These are phyloP conservation scores for Miltochrista miniata DNA, from an alignment of 2,888 invertebrate species.

Conservation along the genomic window DNA sequence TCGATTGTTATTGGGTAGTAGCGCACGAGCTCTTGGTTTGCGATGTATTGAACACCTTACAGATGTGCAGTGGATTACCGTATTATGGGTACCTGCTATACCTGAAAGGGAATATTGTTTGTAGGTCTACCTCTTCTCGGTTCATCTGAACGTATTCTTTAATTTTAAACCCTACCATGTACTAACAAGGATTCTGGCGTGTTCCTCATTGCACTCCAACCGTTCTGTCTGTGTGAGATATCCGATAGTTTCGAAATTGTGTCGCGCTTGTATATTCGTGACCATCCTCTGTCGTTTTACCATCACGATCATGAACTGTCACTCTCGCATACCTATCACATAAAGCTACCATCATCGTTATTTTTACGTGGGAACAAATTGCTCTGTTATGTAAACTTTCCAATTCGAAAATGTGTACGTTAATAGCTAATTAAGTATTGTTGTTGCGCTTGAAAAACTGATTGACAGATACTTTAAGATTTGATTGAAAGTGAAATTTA, in stretches of 20 bases:
- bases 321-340: slow-evolving; percentile 49
- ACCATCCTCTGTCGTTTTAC: slow-evolving; percentile 59
- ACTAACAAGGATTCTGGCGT: no score
- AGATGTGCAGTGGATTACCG: no score
- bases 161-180: no score
- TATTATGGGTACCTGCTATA: no score
- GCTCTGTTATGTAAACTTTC: slow-evolving; percentile 51
- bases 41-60: no score
- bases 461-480: slow-evolving; percentile 1
- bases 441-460: slow-evolving; percentile 1
- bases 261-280: slow-evolving; percentile 65
- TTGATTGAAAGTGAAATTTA: not conserved
- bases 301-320: slow-evolving; percentile 64
- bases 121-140: no score
- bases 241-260: slow-evolving; percentile 65
- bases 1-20: no score
- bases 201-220: no score
- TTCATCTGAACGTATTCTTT: no score
- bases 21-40: no score
- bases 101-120: no score
- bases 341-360: slow-evolving; percentile 53
- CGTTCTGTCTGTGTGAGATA: slow-evolving; percentile 36
- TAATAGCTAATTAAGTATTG: slow-evolving; percentile 14
- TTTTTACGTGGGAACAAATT: slow-evolving; percentile 59
- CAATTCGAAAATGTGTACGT: slow-evolving; percentile 31